phyloP scores from a whole-genome alignment of 37 sponge, comb jelly and placozoan species.

The Cladorhizidae sp. region DNA sequence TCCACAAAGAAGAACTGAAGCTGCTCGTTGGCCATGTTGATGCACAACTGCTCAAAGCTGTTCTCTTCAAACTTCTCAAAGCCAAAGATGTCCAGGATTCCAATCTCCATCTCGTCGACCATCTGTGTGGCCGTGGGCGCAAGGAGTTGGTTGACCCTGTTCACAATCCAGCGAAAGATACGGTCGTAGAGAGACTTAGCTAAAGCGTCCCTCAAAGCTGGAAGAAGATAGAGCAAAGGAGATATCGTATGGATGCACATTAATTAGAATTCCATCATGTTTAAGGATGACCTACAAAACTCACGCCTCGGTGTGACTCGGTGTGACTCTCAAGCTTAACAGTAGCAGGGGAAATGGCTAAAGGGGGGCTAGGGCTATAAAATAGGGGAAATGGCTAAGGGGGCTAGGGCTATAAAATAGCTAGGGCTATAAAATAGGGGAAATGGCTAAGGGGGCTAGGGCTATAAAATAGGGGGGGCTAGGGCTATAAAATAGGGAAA shows the following conservation, averaged over 20 bases:
- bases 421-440: too few relatives aligned
- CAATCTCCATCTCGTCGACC: conserved; percentile 64
- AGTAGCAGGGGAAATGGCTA: too few relatives aligned
- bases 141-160: conserved; percentile 74
- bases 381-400: background rate
- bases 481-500: too few relatives aligned
- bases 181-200: conserved; percentile 77
- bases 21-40: conserved; percentile 89
- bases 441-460: too few relatives aligned
- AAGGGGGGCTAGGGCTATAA: too few relatives aligned
- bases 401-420: too few relatives aligned
- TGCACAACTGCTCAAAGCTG: conserved; percentile 87
- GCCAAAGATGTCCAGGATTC: conserved; percentile 90
- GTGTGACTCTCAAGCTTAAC: too few relatives aligned
- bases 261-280: too few relatives aligned
- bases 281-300: too few relatives aligned
- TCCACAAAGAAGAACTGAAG: conserved; percentile 90
- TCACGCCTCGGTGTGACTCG: too few relatives aligned
- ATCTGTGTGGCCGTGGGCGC: conserved; percentile 57
- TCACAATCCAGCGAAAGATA: conserved; percentile 84
- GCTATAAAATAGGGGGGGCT: too few relatives aligned
- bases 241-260: too few relatives aligned
- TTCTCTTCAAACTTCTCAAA: conserved; percentile 85
- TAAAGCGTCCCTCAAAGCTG: conserved; percentile 76
- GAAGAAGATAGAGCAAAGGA: background rate